Evolutionary conservation across 2,113 vertebrate genomes (phyloP), one percentile per base, ranked within the genome.

Genomic region (Lepus europaeus): DNA sequence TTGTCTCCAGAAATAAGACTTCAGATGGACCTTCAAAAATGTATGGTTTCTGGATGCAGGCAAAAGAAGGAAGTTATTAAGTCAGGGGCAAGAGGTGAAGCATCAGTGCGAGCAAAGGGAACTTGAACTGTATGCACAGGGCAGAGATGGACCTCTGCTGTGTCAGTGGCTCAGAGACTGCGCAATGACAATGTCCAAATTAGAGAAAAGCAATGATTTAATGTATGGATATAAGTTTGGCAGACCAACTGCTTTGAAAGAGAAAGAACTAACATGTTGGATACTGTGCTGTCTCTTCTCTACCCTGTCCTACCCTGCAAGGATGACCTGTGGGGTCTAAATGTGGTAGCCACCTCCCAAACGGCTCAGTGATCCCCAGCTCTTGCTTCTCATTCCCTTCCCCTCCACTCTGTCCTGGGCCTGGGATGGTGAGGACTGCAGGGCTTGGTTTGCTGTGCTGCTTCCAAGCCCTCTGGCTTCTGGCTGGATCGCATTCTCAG

Each of bases 371-470:
- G 63, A 68, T 49, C 59, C 36, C n/a, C 9, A 14, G 14, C 2
- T 91, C 70, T 87, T 86, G 74, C 19, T 61, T 45, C 14, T 78
- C 19, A 31, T 94, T 94, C 39, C 36, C 92, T 31, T 88, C 59
- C 13, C 10, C 29, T 78, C 19, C 0, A 27, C 11, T 93, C 33
- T 45, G 27, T 84, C 53, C 33, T 72, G 45, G 51, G n/a, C 45
- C 33, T 72, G 45, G 51, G n/a, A 61, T 25, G 9, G 19, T 19
- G 6, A 70, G 12, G 51, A n/a, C 77, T 70, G 5, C 23, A 66
- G 39, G 59, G 12, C 22, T 92, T 90, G 66, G 16, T 33, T 77
- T 7, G 33, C 31, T 1, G 25, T 16, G 36, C 63, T 69, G 36
- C 63, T 69, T n/a, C 49, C 4, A 83, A 78, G 7, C 29, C 53